Conservation (phyloP, 2,888 invertebrate species). For the Catocala nupta region DNA sequence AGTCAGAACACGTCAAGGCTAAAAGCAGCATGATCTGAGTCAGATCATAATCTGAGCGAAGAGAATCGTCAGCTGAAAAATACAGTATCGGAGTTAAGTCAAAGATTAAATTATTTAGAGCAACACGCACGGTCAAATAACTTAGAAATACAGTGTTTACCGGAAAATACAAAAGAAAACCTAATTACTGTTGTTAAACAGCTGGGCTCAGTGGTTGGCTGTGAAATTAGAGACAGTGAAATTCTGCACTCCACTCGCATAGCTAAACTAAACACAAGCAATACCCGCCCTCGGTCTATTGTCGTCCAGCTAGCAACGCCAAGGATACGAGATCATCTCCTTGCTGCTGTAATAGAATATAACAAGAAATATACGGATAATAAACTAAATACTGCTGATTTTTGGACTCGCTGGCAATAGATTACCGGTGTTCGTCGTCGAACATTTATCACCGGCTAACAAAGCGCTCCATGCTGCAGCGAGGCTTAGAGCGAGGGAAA, state of each 20-base stretch:
- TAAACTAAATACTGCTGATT: constrained; percentile 1
- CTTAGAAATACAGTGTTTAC: constrained; percentile 8
- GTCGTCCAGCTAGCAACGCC: constrained; percentile 6
- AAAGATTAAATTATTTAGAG: constrained; percentile 3
- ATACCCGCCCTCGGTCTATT: constrained; percentile 13
- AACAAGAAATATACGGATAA: constrained; percentile 2
- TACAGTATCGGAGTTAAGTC: too few species aligned
- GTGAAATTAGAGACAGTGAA: not conserved
- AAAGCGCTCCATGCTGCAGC: constrained; percentile 8
- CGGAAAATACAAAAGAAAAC: constrained; percentile 10
- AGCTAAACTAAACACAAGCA: constrained; percentile 3
- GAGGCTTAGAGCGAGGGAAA: not conserved
- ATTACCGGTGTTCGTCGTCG: not conserved
- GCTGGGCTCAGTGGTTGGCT: not conserved
- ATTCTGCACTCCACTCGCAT: constrained; percentile 5
- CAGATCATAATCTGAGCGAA: not conserved
- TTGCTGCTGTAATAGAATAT: not conserved
- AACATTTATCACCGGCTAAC: constrained; percentile 5
- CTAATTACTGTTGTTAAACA: not conserved
- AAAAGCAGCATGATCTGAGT: not conserved
- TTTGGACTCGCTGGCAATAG: constrained; percentile 1
- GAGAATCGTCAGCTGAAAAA: constrained; percentile 1
- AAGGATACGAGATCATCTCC: constrained; percentile 5
- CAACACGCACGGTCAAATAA: constrained; percentile 10
- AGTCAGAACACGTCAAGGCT: too few species aligned